phyloP scores from a whole-genome alignment of 2,888 invertebrate genomes.

The Diarsia dahlii region DNA sequence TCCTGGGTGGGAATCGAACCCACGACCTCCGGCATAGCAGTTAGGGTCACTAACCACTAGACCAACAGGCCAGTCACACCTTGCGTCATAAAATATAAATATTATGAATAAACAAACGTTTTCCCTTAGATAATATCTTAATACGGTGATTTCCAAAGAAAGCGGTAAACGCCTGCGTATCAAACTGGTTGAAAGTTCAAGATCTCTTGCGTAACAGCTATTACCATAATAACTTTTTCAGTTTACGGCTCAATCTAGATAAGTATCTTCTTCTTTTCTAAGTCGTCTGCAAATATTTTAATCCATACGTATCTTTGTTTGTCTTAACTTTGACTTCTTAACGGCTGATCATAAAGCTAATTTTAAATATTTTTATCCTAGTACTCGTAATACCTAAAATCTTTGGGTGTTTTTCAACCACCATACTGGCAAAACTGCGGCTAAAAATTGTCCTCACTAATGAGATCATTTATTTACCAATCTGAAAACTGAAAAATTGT shows the following conservation, averaged over 20 bases:
- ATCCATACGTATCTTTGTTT: not conserved
- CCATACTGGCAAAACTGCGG: no score
- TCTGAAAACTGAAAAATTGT: no score
- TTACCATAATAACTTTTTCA: conserved; percentile 13
- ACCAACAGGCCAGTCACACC: no score
- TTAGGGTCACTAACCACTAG: no score
- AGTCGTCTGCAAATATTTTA: not conserved
- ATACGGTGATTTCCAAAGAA: conserved; percentile 56
- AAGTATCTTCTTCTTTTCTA: not conserved
- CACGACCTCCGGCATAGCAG: no score
- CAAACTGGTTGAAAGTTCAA: conserved; percentile 57
- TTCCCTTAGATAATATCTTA: conserved; percentile 39
- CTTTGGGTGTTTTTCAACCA: no score
- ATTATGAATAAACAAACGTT: conserved; percentile 41
- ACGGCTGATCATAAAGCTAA: not conserved
- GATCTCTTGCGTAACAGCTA: conserved; percentile 46
- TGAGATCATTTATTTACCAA: no score
- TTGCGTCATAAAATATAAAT: conserved; percentile 39
- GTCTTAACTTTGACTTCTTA: not conserved
- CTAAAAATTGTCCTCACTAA: no score
- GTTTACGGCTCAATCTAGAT: not conserved
- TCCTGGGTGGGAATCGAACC: no score
- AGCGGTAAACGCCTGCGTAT: conserved; percentile 56
- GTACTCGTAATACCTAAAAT: no score
- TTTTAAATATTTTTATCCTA: not conserved